phyloP scores from a whole-genome alignment of 2,888 invertebrate species.

The Cryptus armator region DNA sequence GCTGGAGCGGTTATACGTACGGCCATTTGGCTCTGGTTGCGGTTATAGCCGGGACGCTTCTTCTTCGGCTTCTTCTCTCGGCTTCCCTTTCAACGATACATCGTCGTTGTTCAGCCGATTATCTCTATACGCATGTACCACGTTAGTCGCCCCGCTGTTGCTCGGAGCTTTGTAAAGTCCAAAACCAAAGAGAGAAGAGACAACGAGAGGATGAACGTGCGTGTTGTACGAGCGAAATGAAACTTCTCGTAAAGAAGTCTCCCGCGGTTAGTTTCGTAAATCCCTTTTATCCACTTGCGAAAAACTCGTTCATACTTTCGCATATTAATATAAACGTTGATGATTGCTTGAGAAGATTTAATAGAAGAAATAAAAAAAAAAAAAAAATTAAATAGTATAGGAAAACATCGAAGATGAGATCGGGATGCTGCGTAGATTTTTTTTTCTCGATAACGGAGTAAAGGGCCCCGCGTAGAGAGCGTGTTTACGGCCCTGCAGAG shows the following conservation, averaged over 20 bases:
- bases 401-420: constrained; percentile 5
- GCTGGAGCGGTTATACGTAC: constrained; percentile 53
- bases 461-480: constrained; percentile 31
- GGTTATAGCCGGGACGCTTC: constrained; percentile 25
- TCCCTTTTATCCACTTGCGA: constrained; percentile 2
- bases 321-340: not conserved
- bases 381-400: not conserved
- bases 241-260: constrained; percentile 36
- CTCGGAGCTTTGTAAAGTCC: constrained; percentile 1
- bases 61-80: constrained; percentile 24
- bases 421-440: constrained; percentile 7
- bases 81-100: constrained; percentile 38
- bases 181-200: not conserved
- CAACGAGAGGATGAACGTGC: constrained; percentile 35
- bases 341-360: too few species aligned
- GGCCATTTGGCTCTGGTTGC: constrained; percentile 19
- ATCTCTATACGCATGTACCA: constrained; percentile 40
- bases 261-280: not conserved
- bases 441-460: constrained; percentile 12
- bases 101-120: constrained; percentile 48
- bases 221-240: constrained; percentile 19
- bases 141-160: not conserved
- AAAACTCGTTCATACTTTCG: constrained; percentile 18
- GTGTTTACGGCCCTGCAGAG: constrained; percentile 66
- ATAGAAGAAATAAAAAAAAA: not conserved